phyloP scores from a whole-genome alignment of 2,113 vertebrate genomes.

The Epinephelus lanceolatus region DNA sequence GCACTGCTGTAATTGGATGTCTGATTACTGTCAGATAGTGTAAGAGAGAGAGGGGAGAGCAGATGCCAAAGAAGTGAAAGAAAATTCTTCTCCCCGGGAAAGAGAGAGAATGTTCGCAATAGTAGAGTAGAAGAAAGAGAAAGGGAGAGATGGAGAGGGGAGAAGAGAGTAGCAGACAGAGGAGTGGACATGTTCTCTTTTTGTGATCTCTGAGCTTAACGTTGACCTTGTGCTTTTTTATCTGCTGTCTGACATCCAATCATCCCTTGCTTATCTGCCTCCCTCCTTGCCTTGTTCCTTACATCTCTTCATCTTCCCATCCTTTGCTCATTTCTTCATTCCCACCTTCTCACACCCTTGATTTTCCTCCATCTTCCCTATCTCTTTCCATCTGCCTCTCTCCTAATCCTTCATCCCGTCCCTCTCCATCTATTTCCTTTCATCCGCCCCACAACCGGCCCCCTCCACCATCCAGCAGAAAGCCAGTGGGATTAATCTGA shows the following conservation, averaged over 20 bases:
- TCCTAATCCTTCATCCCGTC: slow-evolving; percentile 14
- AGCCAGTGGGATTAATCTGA: slow-evolving; percentile 57
- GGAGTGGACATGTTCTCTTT: slow-evolving; percentile 61
- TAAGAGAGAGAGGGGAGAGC: background rate
- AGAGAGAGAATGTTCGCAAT: slow-evolving; percentile 18
- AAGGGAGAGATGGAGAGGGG: slow-evolving; percentile 4
- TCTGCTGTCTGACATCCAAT: slow-evolving; percentile 75
- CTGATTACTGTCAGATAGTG: slow-evolving; percentile 76
- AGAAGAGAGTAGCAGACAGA: slow-evolving; percentile 27
- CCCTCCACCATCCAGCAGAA: slow-evolving; percentile 12
- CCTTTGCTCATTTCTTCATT: slow-evolving; percentile 41
- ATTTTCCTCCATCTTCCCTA: background rate
- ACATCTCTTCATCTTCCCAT: slow-evolving; percentile 53
- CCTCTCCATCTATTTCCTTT: background rate
- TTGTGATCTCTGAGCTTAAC: slow-evolving; percentile 73
- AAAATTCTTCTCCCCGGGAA: slow-evolving; percentile 41
- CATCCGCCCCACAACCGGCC: background rate
- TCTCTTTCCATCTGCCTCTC: slow-evolving; percentile 2
- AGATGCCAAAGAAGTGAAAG: slow-evolving; percentile 40
- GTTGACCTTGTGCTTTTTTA: slow-evolving; percentile 77
- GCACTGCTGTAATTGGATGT: slow-evolving; percentile 78
- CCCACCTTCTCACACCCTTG: background rate
- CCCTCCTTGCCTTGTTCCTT: slow-evolving; percentile 27
- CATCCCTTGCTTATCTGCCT: slow-evolving; percentile 71
- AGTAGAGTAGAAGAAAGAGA: slow-evolving; percentile 30